These are phyloP conservation scores for Leucoptera coffeella DNA, from an alignment of 2,888 invertebrate species.

Conservation along the genomic window DNA sequence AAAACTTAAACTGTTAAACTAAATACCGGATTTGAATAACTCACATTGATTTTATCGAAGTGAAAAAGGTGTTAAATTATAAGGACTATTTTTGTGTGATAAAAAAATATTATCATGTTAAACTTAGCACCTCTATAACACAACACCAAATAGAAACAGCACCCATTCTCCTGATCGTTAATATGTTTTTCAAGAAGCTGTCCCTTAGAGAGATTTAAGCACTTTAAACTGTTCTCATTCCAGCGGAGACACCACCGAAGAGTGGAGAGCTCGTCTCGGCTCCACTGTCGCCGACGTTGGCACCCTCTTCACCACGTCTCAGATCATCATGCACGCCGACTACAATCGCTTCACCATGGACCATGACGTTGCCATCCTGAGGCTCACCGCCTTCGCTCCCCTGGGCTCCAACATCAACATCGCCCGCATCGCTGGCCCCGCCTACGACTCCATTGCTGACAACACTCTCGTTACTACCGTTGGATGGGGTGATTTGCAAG, in stretches of 20 bases:
- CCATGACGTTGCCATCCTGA: constrained; percentile 17
- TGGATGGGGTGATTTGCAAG: constrained; percentile 6
- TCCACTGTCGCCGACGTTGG: constrained; percentile 15
- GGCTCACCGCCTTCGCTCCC: constrained; percentile 8
- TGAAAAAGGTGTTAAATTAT: no score
- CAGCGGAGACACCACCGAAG: constrained; percentile 10
- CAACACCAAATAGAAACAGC: no score
- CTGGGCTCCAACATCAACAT: constrained; percentile 9
- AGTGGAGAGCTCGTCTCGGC: constrained; percentile 13
- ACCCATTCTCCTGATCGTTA: background rate
- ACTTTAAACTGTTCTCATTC: background rate
- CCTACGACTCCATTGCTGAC: no score
- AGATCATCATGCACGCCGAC: constrained; percentile 11
- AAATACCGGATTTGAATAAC: no score
- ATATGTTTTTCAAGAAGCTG: background rate
- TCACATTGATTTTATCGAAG: no score
- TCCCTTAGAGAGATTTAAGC: background rate
- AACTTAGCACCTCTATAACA: no score
- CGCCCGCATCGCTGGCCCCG: constrained; percentile 4
- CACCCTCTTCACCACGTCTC: constrained; percentile 7
- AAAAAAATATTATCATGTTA: no score
- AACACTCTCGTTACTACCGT: constrained; percentile 1
- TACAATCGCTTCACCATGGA: constrained; percentile 10
- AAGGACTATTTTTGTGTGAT: no score
- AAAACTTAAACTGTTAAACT: no score